Evolutionary conservation across 2,888 invertebrate species (phyloP).

Genomic region (Automeris io): DNA sequence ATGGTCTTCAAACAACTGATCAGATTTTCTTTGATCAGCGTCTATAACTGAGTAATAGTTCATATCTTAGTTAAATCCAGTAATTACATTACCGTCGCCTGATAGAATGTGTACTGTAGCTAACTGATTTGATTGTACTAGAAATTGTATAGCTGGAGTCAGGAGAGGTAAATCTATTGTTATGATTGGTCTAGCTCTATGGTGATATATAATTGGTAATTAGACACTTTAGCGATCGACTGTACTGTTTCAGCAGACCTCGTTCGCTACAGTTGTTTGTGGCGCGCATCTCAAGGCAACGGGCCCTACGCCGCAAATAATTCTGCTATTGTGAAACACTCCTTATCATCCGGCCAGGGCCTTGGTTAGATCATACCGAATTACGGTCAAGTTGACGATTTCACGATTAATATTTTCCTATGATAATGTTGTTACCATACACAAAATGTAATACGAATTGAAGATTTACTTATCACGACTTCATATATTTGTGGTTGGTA

Average conservation of each 20-base stretch:
- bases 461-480: slow-evolving; percentile 5
- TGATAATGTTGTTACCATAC: slow-evolving; percentile 44
- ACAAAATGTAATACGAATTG: slow-evolving; percentile 2
- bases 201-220: neutral
- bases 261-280: slow-evolving; percentile 65
- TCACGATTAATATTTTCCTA: slow-evolving; percentile 58
- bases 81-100: no score
- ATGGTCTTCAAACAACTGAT: no score
- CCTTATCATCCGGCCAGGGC: slow-evolving; percentile 59
- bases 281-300: slow-evolving; percentile 70
- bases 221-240: slow-evolving; percentile 46
- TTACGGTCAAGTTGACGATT: slow-evolving; percentile 77
- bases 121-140: no score
- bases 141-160: no score
- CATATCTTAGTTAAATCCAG: no score
- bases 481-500: neutral
- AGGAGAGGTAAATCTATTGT: no score
- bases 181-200: no score
- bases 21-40: no score
- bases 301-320: slow-evolving; percentile 71
- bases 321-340: slow-evolving; percentile 74
- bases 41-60: no score
- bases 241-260: slow-evolving; percentile 60
- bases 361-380: slow-evolving; percentile 72
- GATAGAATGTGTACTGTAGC: no score